Conservation (phyloP, 2,888 invertebrate genomes). For the Trilocha varians region DNA sequence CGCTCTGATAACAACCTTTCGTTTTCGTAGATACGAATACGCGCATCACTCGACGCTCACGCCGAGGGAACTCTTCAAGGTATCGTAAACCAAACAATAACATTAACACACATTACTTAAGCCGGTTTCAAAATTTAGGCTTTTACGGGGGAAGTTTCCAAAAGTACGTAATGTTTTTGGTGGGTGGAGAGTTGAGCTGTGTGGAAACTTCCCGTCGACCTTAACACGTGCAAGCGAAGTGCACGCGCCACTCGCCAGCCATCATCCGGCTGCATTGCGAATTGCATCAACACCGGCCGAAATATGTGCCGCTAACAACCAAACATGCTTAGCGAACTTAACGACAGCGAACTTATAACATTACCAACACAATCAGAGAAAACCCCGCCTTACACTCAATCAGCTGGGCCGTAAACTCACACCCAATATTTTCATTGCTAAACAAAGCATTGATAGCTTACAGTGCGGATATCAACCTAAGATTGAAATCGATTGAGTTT, state of each 20-base stretch:
- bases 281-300: constrained; percentile 37
- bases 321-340: constrained; percentile 8
- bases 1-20: constrained; percentile 20
- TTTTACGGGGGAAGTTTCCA: constrained; percentile 17
- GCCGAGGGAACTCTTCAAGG: constrained; percentile 29
- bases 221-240: constrained; percentile 34
- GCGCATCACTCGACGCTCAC: constrained; percentile 27
- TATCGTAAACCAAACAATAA: constrained; percentile 27
- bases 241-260: constrained; percentile 26
- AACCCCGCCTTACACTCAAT: too few relatives aligned
- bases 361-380: too few relatives aligned
- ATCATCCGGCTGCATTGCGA: constrained; percentile 35
- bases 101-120: constrained; percentile 5
- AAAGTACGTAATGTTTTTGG: constrained; percentile 17
- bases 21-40: constrained; percentile 28
- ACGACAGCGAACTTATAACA: background rate
- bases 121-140: constrained; percentile 4
- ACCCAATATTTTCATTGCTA: too few relatives aligned
- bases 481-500: too few relatives aligned
- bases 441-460: too few relatives aligned
- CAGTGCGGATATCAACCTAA: too few relatives aligned
- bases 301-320: constrained; percentile 13
- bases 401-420: too few relatives aligned
- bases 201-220: constrained; percentile 42
- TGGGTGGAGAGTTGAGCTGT: constrained; percentile 20